Conservation (phyloP, 2,888 invertebrate genomes). For the Pedicia rivosa region DNA sequence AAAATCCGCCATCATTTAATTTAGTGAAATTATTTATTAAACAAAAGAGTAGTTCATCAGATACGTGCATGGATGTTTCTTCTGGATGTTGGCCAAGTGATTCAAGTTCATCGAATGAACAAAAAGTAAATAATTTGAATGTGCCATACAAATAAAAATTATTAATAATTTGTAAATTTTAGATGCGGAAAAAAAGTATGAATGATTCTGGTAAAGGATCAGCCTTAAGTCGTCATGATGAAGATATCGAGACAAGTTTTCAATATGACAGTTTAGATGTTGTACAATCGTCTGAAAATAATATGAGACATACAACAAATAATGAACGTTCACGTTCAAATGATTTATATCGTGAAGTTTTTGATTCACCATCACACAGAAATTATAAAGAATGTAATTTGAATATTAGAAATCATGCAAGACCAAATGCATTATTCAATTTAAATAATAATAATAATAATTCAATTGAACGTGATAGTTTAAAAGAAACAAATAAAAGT, state of each 20-base stretch:
- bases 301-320: too few species aligned
- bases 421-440: slow-evolving; percentile 27
- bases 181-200: slow-evolving; percentile 28
- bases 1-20: slow-evolving; percentile 57
- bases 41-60: slow-evolving; percentile 70
- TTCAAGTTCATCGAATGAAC: slow-evolving; percentile 26
- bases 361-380: slow-evolving; percentile 13
- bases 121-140: slow-evolving; percentile 16
- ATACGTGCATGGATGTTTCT: slow-evolving; percentile 62
- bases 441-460: slow-evolving; percentile 31
- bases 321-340: slow-evolving; percentile 12
- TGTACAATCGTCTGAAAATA: slow-evolving; percentile 11
- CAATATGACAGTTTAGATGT: slow-evolving; percentile 21
- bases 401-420: slow-evolving; percentile 27
- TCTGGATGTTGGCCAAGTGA: slow-evolving; percentile 61
- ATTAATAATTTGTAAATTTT: not conserved
- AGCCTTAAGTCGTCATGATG: slow-evolving; percentile 29
- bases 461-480: slow-evolving; percentile 26
- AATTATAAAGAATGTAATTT: slow-evolving; percentile 13
- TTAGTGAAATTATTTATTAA: slow-evolving; percentile 80
- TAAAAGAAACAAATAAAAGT: slow-evolving; percentile 12
- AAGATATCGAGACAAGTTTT: slow-evolving; percentile 24
- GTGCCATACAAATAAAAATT: not conserved
- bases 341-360: slow-evolving; percentile 17
- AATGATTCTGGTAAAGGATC: slow-evolving; percentile 31